Base-by-base conservation (phyloP, 2,797 vertebrate species). In the Parambassis ranga region DNA sequence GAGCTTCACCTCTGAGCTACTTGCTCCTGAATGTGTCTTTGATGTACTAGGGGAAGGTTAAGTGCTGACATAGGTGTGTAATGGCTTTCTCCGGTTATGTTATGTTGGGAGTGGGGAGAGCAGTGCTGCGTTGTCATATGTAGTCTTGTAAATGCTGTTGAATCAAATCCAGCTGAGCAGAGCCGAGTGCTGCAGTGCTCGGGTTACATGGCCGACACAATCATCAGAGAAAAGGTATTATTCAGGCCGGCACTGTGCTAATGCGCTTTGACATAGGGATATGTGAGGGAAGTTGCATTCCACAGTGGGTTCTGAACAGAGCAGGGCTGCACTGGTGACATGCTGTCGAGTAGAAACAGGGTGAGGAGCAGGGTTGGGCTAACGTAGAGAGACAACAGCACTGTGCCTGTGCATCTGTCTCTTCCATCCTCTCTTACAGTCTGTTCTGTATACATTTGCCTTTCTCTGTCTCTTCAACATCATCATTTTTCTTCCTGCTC, bases 41-140 rank as follows among this genome's bases (percentile, higher is more conserved):
- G 75, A 82, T 82, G 73, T 47, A 49, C 49, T 39, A 44, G 22
- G 36, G 61, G 76, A 56, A 76, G 79, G 79, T 84, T 80, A 84
- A 86, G 72, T 77, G 73, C 75, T 81, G 79, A 69, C 85, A 72
- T 67, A 32, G 53, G 23, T 55, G 53, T 50, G 52, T 83, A 68
- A 84, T 64, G 56, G 65, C 71, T 44, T 77, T 62, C 74, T 65
- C 39, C 4, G 73, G 76, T 79, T 73, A 43, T 71, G 60, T 56
- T 74, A 62, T 71, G 75, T 67, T 50, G 32, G 39, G 43, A 14
- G 10, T n/a, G 24, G 11, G 31, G 20, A 42, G 42, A 53, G 53
- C 63, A 61, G 22, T 43, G 49, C 47, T 72, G 44, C 37, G 20
- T 70, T 78, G 81, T 84, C 73, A 65, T 78, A 47, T 60, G 56